Base-by-base conservation (phyloP, 2,113 vertebrate genomes). In the Caretta caretta region DNA sequence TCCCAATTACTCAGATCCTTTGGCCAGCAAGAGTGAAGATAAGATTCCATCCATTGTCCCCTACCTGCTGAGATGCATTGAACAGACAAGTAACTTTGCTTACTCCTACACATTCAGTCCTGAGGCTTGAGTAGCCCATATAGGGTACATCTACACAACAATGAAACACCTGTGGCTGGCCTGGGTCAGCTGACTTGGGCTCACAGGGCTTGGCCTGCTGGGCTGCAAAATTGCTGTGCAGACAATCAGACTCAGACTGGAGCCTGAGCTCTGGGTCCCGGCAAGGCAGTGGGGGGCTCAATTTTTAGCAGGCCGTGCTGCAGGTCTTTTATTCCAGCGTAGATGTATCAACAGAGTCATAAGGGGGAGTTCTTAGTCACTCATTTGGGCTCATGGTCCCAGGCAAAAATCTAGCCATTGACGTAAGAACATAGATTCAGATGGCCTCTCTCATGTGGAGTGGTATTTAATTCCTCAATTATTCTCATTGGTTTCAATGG, bases 31-130 rank as follows among this genome's bases (percentile, higher is more conserved):
- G 42, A 88, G 29, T 1, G 0, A 1, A 22, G 50, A 4, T 72
- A 88, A 88, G 29, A 49, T 9, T 6, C 2, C 24, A 42, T 0
- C 13, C 49, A 5, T 0, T 1, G 29, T 7, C 25, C 38, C n/a
- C 72, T 46, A 46, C 38, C 4, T 6, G 2, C 1, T 80, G 38
- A 88, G 87, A 42, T 1, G 0, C 5, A 25, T 24, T 42, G 31
- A 69, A 35, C 35, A 46, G 24, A 42, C 38, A 24, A 75, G 10
- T 25, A 46, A 11, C 38, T 5, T 4, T 7, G 0, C 31, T n/a
- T 0, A 51, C 85, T 49, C 31, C 25, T 42, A 1, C 16, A 13
- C 27, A 27, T 46, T 86, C 49, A 38, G 9, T 4, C 14, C 46
- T 8, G 16, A 11, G 56, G 11, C 3, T 8, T 29, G 13, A n/a